Evolutionary conservation across 2,888 invertebrate genomes (phyloP), one percentile per base, ranked within the genome.

Genomic region (Druceiella hillmani): DNA sequence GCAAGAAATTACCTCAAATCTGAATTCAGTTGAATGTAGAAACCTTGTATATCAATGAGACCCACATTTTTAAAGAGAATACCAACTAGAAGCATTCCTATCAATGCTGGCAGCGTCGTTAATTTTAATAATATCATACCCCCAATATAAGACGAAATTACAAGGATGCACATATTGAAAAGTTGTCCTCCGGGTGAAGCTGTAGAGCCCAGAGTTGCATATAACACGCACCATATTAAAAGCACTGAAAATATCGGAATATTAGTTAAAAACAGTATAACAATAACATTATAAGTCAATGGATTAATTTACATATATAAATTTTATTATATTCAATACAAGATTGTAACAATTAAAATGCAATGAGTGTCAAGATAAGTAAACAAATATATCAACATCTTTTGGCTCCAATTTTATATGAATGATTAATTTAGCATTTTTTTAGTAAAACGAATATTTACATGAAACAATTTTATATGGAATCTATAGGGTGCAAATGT

Each of bases 81-180:
- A 33, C 87, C 87, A 2, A 82, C 80, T 38, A 83, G 59, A 24
- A 87, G 64, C 83, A 87, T 87, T 13, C 84, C 87, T 48, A 86
- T 80, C 1, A 87, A 66, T 1, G 84, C 81, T 27, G 87, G 87
- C 39, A 87, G 58, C 1, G 82, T 81, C 3, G 83, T 76, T 14
- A 83, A 57, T 47, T 79, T 78, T 42, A 83, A 63, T 55, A 83
- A 62, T 33, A 68, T 41, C 81, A 83, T 84, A 26, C 87, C 86
- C 9, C 81, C 76, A 52, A 84, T 73, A 58, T 84, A 79, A 12
- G 84, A 80, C n/a, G 74, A 68, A 36, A 85, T 75, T 42, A 78
- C 74, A 22, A 86, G 62, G 2, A 80, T 51, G 2, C 82, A 74
- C 52, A 87, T 68, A 46, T 80, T 76, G 42, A 83, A 78, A 2